Percentiles rank a stretch among this genome's conserved stretches.
phyloP scores from a whole-genome alignment of 2,113 vertebrate genomes.

The Aldabrachelys gigantea region DNA sequence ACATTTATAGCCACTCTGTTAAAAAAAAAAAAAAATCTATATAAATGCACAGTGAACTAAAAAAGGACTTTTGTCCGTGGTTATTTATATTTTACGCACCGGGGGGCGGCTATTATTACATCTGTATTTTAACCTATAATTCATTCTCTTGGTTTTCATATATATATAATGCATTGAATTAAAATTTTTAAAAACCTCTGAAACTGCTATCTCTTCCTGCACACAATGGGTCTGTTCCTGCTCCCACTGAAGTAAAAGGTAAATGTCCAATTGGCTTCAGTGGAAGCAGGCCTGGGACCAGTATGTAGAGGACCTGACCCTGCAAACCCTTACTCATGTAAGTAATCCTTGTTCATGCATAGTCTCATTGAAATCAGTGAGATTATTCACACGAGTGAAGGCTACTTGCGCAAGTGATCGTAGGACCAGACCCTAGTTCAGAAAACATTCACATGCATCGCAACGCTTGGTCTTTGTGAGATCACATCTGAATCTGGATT shows the following conservation, averaged over 20 bases:
- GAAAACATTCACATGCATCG: not conserved
- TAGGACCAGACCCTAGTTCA: not conserved
- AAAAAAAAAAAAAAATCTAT: not conserved
- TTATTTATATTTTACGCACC: conserved; percentile 22
- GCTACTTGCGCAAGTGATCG: not conserved
- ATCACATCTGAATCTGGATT: not conserved
- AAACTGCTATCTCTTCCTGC: not conserved
- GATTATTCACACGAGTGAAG: not conserved
- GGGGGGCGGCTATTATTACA: conserved; percentile 47
- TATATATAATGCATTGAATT: not conserved
- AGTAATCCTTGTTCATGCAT: not conserved
- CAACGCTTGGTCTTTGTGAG: not conserved
- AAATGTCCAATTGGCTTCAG: not conserved
- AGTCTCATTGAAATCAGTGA: not conserved
- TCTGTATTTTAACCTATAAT: not conserved
- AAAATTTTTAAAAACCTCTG: not conserved
- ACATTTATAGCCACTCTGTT: not conserved
- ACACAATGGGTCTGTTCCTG: not conserved
- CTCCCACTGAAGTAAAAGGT: not conserved
- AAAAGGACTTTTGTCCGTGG: not conserved
- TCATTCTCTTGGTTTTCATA: fast-evolving
- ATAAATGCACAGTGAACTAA: not conserved
- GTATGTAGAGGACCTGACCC: not conserved
- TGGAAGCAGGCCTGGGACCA: not conserved
- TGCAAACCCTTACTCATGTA: not conserved